A percentile compares a stretch with the other conserved stretches of the same genome.
phyloP scores from a whole-genome alignment of 2,113 vertebrate genomes.

The Corapipo altera region DNA sequence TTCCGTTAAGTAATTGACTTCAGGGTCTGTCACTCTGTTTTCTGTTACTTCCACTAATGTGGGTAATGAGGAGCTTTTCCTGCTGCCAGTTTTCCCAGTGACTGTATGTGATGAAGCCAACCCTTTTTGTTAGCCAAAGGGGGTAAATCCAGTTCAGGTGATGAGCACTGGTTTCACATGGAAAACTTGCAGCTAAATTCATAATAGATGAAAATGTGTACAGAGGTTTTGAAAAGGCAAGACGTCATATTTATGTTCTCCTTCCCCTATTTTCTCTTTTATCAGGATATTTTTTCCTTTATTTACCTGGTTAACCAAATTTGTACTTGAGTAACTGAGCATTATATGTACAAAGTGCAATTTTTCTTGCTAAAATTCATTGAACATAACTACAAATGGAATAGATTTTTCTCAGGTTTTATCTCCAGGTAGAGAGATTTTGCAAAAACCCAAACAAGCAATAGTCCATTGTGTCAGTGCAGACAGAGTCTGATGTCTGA shows the following conservation, averaged over 20 bases:
- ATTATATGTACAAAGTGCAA: background rate
- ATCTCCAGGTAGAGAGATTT: background rate
- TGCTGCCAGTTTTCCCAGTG: background rate
- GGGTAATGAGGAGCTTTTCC: background rate
- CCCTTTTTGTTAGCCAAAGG: background rate
- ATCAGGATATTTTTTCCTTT: background rate
- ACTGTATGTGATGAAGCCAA: background rate
- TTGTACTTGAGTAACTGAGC: background rate
- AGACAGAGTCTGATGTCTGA: background rate
- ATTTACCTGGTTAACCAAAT: background rate
- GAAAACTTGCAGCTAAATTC: background rate
- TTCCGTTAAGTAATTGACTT: background rate
- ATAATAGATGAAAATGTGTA: background rate
- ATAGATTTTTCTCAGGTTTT: background rate
- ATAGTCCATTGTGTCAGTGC: background rate
- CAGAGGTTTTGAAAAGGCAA: background rate
- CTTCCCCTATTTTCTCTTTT: background rate
- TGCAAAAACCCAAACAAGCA: background rate
- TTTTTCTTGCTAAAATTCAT: background rate
- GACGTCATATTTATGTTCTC: background rate
- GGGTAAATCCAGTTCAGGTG: background rate
- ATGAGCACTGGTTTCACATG: background rate
- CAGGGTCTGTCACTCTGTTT: background rate
- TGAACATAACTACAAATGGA: background rate
- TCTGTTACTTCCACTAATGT: background rate